phyloP scores from a whole-genome alignment of 2,888 invertebrate species.

The Drosophila trichaetosa region DNA sequence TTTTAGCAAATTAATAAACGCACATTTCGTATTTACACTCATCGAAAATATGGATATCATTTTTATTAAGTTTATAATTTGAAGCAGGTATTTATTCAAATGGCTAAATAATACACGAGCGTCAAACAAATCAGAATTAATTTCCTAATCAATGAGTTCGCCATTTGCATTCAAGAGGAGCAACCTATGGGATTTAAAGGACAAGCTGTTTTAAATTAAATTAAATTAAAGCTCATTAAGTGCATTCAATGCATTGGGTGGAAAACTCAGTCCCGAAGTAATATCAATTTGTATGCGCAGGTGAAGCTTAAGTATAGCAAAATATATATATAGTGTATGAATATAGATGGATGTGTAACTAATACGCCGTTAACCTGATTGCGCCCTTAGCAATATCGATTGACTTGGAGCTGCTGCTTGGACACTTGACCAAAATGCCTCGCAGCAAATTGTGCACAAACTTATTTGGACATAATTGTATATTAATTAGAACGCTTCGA shows the following conservation, averaged over 20 bases:
- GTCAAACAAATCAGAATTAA: background rate
- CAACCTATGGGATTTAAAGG: background rate
- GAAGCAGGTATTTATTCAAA: background rate
- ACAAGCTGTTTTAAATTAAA: constrained; percentile 10
- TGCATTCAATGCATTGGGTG: constrained; percentile 12
- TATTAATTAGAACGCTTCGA: constrained; percentile 67
- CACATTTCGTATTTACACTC: background rate
- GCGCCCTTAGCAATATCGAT: constrained; percentile 32
- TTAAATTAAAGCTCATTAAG: constrained; percentile 7
- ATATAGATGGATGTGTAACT: background rate
- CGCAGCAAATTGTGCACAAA: constrained; percentile 38
- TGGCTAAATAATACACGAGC: background rate
- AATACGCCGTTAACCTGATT: background rate
- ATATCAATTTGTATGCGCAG: constrained; percentile 2
- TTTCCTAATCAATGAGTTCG: background rate
- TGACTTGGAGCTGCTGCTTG: constrained; percentile 13
- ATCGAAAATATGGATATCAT: background rate
- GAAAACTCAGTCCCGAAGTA: background rate
- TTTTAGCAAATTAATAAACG: background rate
- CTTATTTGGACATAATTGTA: constrained; percentile 66
- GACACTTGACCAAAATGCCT: constrained; percentile 2
- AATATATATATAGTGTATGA: background rate
- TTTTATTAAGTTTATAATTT: background rate
- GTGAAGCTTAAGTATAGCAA: background rate
- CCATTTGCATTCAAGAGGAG: too few relatives aligned